Conservation (phyloP, 2,797 vertebrate genomes). For the Hydrophis major region DNA sequence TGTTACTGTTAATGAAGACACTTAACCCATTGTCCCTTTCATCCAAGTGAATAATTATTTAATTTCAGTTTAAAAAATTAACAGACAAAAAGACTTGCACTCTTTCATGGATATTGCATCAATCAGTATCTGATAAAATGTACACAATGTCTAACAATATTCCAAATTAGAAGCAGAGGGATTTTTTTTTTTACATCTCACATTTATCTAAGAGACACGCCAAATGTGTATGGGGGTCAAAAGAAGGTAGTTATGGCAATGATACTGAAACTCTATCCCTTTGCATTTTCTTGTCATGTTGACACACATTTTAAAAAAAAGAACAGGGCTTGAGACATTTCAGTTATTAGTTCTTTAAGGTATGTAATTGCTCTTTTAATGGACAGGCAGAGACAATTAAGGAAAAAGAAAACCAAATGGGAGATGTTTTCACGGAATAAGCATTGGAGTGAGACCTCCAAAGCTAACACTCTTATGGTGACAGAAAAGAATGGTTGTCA, state of each 20-base stretch:
- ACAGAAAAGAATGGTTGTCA: background rate
- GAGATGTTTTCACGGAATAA: background rate
- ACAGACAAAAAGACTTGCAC: background rate
- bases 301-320: background rate
- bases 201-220: background rate
- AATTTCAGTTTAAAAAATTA: background rate
- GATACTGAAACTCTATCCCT: background rate
- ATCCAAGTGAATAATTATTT: background rate
- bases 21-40: background rate
- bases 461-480: background rate
- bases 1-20: background rate
- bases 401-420: background rate
- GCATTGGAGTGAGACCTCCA: background rate
- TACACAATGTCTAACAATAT: background rate
- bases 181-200: background rate
- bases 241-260: background rate
- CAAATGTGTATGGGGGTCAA: background rate
- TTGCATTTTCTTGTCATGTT: background rate
- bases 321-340: background rate
- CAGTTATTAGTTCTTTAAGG: background rate
- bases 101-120: background rate
- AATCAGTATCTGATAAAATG: background rate
- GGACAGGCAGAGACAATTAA: background rate
- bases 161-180: background rate
- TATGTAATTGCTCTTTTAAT: background rate